Base-by-base conservation (phyloP, 30 jellyfish, hydroid and myxozoan species). In the Haliclystus octoradiatus region DNA sequence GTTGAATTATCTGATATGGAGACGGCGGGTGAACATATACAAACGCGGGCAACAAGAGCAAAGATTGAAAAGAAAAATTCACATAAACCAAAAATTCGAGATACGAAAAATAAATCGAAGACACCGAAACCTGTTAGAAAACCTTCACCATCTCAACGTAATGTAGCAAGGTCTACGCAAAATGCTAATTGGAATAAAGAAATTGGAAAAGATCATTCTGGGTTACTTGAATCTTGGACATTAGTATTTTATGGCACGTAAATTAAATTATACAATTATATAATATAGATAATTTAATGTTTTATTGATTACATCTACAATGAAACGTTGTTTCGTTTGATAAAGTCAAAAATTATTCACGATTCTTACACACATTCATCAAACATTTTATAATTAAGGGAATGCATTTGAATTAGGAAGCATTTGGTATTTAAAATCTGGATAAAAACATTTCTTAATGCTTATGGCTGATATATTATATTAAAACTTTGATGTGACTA, bases 191-290 rank as follows among this genome's bases (percentile, higher is more conserved):
- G 73, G 46, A 77, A 83, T 73, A 65, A 84, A 30, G 83, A 78
- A 83, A 82, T 79, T 50, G 99, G 99, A 63, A 84, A 88, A 50
- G 93, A 87, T 13, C 69, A 76, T 31, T 76, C 99, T 2, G 99
- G 99, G 62, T 82, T 40, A 1, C 65, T 91, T 31, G 94, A 76
- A 50, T 65, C 84, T 0, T 91, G 99, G 99, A 91, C 99, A 26
- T 60, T 91, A 19, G 62, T 73, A n/a, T 82, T 91, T 33, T 83
- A 91, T 62, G 99, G 99, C 30, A 91, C 99, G 83, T 83, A 70
- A 75, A 5, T 24, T 53, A 19, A 40, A 40, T n/a, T n/a, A n/a
- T n/a, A n/a, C n/a, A n/a, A n/a, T n/a, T n/a, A n/a, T n/a, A n/a
- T n/a, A n/a, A n/a, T n/a, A n/a, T n/a, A n/a, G n/a, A n/a, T n/a